Percentiles rank a stretch among this genome's conserved stretches.
These are phyloP conservation scores for Lichenostomus cassidix DNA, from an alignment of 2,113 vertebrate species.

Conservation along the genomic window DNA sequence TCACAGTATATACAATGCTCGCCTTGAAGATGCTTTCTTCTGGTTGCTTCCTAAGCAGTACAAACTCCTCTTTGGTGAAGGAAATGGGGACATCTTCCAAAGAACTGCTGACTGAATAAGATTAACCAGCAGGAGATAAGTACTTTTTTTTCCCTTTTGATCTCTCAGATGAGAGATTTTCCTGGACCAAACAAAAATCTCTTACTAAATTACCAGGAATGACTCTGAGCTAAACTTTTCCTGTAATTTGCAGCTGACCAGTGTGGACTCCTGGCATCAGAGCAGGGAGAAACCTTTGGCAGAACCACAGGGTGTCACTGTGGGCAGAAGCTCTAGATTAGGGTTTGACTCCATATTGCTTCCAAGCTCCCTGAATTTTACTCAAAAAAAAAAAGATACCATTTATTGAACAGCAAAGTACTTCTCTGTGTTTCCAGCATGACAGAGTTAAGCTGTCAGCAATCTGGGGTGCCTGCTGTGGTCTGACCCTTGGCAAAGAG, in stretches of 20 bases:
- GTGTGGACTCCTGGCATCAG: not conserved
- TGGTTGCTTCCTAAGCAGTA: not conserved
- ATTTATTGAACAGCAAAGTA: not conserved
- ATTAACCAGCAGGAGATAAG: not conserved
- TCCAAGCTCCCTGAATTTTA: not conserved
- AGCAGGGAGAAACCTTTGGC: not conserved
- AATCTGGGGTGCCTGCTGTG: accelerated
- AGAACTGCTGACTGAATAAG: not conserved
- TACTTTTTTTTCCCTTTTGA: not conserved
- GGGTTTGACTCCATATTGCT: not conserved
- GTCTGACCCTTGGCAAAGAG: not conserved
- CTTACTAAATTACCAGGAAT: not conserved
- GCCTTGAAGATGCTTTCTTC: not conserved
- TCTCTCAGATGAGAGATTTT: not conserved
- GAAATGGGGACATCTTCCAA: not conserved
- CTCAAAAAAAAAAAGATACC: not conserved
- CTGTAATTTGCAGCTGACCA: not conserved
- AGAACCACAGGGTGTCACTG: not conserved
- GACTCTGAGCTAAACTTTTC: not conserved
- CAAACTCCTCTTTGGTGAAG: not conserved
- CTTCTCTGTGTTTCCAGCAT: not conserved
- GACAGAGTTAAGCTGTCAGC: not conserved
- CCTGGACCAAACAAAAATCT: not conserved
- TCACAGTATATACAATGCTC: not conserved
- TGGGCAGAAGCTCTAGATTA: not conserved